phyloP scores from a whole-genome alignment of 2,113 vertebrate species.

The Rhadina sibilatrix region DNA sequence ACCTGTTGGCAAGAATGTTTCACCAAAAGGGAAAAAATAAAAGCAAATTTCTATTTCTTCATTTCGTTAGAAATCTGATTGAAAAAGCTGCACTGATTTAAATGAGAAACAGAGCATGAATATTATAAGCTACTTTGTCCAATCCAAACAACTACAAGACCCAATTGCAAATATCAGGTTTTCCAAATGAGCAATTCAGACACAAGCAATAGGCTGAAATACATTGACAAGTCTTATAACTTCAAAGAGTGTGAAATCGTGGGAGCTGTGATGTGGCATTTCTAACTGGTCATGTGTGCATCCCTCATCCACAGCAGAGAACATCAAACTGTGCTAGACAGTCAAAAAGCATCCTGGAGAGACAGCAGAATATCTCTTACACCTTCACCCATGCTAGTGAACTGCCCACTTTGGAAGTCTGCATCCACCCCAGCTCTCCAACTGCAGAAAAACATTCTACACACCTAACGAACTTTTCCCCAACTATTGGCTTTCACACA shows the following conservation, averaged over 20 bases:
- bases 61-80: constrained; percentile 1
- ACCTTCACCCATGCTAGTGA: neutral
- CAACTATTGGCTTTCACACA: neutral
- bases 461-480: neutral
- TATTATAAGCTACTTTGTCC: neutral
- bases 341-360: neutral
- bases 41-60: neutral
- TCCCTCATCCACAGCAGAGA: neutral
- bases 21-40: neutral
- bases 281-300: neutral
- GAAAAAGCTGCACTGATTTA: constrained; percentile 13
- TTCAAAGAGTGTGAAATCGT: neutral
- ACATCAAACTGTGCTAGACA: neutral
- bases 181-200: constrained; percentile 33
- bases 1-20: neutral
- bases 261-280: neutral
- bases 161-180: constrained; percentile 22
- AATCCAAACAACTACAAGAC: neutral
- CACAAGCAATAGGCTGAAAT: neutral
- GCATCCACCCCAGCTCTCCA: neutral
- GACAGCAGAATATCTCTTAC: neutral
- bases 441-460: neutral
- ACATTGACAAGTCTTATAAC: neutral
- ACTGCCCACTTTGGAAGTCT: neutral
- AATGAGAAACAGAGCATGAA: neutral